Evolutionary conservation across 1,140 invertebrate species (phyloP).

Genomic region (Panagrolaimus sp.): DNA sequence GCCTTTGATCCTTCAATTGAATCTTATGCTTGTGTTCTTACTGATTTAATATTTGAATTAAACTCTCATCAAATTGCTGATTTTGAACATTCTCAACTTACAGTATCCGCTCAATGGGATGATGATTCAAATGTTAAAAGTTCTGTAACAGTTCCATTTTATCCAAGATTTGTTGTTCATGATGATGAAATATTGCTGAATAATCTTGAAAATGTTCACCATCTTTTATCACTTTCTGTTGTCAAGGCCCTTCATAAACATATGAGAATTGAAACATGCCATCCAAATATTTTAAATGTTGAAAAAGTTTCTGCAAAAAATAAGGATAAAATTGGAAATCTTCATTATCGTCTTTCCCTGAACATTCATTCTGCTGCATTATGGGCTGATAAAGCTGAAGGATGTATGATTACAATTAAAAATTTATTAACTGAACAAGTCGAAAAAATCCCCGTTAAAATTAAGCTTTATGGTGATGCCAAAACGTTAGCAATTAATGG

Average conservation of each 20-base stretch:
- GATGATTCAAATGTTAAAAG: not conserved
- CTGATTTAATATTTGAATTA: not conserved
- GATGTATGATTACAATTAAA: not conserved
- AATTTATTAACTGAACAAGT: constrained; percentile 4
- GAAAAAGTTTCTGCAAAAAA: not conserved
- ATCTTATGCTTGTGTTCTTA: not conserved
- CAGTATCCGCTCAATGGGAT: not conserved
- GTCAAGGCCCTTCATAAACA: not conserved
- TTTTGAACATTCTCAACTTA: not conserved
- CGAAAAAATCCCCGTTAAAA: not conserved
- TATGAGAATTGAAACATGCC: not conserved
- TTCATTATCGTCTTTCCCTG: not conserved
- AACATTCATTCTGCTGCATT: not conserved
- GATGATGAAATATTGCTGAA: not conserved
- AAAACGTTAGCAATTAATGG: not conserved
- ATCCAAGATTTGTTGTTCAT: not conserved
- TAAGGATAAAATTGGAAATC: not conserved
- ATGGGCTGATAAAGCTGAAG: not conserved
- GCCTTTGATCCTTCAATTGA: not conserved
- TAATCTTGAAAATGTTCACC: not conserved
- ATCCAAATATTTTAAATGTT: not conserved
- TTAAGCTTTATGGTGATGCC: constrained; percentile 1
- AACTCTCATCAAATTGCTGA: not conserved
- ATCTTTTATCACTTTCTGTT: not conserved
- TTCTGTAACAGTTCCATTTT: not conserved